phyloP scores from a whole-genome alignment of 2,797 vertebrate genomes.

The Melanotaenia nigrans region DNA sequence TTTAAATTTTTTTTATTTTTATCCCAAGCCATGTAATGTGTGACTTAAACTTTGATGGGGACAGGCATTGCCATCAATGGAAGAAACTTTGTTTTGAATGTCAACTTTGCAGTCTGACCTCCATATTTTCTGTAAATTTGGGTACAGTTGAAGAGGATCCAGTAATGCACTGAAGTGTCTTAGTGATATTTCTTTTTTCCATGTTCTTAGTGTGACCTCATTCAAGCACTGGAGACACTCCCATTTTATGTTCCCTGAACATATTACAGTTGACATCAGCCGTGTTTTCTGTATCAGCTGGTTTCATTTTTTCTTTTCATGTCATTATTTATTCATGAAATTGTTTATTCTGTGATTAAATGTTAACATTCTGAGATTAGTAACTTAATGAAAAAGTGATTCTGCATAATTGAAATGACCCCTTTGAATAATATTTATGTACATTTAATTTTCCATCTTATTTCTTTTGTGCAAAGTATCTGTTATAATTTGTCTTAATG shows the following conservation, averaged over 20 bases:
- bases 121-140: constrained; percentile 51
- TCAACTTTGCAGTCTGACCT: constrained; percentile 66
- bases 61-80: constrained; percentile 65
- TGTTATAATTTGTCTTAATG: constrained; percentile 61
- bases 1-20: neutral
- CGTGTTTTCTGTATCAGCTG: constrained; percentile 32
- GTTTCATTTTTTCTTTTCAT: constrained; percentile 37
- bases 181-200: constrained; percentile 35
- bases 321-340: constrained; percentile 79
- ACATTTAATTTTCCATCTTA: constrained; percentile 42
- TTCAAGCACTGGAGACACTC: constrained; percentile 49
- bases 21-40: constrained; percentile 52
- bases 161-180: constrained; percentile 71
- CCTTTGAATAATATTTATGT: constrained; percentile 27
- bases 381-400: constrained; percentile 61
- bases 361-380: constrained; percentile 68
- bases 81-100: constrained; percentile 73
- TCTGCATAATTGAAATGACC: constrained; percentile 46
- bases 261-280: constrained; percentile 44
- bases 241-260: constrained; percentile 40
- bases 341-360: constrained; percentile 56
- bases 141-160: constrained; percentile 62
- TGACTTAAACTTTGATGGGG: constrained; percentile 64
- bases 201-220: constrained; percentile 66
- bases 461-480: constrained; percentile 43